Percentiles rank a stretch among this genome's conserved stretches.
phyloP scores from a whole-genome alignment of 2,113 vertebrate species.

The Ornithorhynchus anatinus region DNA sequence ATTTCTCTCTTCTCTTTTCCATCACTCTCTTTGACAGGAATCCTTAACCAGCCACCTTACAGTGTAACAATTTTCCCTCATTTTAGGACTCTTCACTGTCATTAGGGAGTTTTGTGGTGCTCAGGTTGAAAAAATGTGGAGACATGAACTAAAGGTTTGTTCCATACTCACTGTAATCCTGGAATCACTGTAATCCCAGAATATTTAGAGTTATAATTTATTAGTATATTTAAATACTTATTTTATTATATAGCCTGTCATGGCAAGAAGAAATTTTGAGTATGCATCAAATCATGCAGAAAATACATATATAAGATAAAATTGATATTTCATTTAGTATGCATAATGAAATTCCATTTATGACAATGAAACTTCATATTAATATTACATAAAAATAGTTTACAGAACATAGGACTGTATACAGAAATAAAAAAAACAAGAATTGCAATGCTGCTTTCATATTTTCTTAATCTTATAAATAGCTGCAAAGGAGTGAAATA shows the following conservation, averaged over 20 bases:
- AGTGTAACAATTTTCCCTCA: too few relatives aligned
- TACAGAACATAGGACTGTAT: background rate
- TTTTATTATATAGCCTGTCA: background rate
- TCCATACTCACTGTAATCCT: too few relatives aligned
- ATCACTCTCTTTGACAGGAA: too few relatives aligned
- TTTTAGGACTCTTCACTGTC: too few relatives aligned
- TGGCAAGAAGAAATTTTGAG: background rate
- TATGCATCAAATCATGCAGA: background rate
- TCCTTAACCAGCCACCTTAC: too few relatives aligned
- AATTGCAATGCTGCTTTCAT: slow-evolving; percentile 6
- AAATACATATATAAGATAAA: background rate
- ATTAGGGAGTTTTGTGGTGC: too few relatives aligned
- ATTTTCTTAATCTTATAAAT: slow-evolving; percentile 59
- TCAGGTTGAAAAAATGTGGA: too few relatives aligned
- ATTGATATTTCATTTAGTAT: background rate
- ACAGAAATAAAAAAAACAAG: slow-evolving; percentile 33
- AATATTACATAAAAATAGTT: background rate
- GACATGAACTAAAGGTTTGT: too few relatives aligned
- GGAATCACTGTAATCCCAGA: too few relatives aligned
- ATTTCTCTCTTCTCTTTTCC: too few relatives aligned
- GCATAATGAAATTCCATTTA: background rate
- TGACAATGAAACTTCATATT: background rate
- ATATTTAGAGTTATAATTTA: background rate
- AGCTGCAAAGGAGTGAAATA: slow-evolving; percentile 54
- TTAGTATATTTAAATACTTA: background rate